Percentiles rank a stretch among this genome's conserved stretches.
phyloP scores from a whole-genome alignment of 2,113 vertebrate genomes.

The Caranx ignobilis region DNA sequence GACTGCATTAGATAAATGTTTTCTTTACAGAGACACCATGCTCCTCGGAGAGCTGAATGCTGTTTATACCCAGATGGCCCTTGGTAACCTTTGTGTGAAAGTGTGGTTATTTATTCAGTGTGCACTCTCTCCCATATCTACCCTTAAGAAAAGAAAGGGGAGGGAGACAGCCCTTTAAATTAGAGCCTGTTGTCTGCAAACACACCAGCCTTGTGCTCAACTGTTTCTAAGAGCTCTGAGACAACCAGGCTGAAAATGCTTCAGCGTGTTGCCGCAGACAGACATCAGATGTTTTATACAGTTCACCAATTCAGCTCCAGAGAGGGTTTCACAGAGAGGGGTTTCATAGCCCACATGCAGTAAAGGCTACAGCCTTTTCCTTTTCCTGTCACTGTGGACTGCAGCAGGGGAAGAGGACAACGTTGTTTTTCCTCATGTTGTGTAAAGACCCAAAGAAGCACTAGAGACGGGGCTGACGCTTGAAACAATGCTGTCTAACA shows the following conservation, averaged over 20 bases:
- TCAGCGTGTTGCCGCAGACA: conserved; percentile 55
- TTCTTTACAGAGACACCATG: conserved; percentile 55
- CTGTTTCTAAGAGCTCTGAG: conserved; percentile 73
- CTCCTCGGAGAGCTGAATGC: conserved; percentile 55
- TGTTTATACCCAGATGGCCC: conserved; percentile 63
- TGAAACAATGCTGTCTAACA: conserved; percentile 58
- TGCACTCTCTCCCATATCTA: conserved; percentile 67
- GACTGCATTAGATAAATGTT: conserved; percentile 53
- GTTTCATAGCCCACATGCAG: conserved; percentile 46
- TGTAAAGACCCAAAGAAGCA: conserved; percentile 38
- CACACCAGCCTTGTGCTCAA: conserved; percentile 58
- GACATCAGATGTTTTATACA: conserved; percentile 73
- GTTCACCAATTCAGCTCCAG: conserved; percentile 65
- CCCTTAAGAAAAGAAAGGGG: conserved; percentile 43
- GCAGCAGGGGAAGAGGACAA: conserved; percentile 39
- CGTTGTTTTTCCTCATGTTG: conserved; percentile 46
- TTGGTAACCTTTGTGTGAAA: conserved; percentile 67
- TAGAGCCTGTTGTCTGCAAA: conserved; percentile 69
- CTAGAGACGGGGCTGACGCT: conserved; percentile 36
- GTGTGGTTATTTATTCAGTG: conserved; percentile 73
- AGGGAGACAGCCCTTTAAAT: conserved; percentile 70
- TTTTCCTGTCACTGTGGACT: conserved; percentile 53
- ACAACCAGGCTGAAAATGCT: conserved; percentile 67
- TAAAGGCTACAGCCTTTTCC: conserved; percentile 61
- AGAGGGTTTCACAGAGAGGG: conserved; percentile 49